Percentiles rank a stretch among this genome's conserved stretches.
Conservation (phyloP, 1,140 invertebrate species). For the Drosophila cardini region DNA sequence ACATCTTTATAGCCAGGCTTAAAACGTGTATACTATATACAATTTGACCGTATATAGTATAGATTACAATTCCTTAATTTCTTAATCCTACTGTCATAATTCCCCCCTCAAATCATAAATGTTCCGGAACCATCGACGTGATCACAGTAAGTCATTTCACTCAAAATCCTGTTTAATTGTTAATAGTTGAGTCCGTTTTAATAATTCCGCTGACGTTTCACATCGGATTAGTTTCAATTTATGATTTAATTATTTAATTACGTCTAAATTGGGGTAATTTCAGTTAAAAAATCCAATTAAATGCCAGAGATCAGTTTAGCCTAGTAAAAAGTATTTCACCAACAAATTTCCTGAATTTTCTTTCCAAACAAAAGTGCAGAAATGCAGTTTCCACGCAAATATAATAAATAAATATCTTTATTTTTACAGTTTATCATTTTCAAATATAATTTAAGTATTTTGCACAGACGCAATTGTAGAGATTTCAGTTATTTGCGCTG, state of each 20-base stretch:
- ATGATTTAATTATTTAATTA: slow-evolving; percentile 19
- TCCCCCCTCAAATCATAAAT: slow-evolving; percentile 9
- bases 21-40: slow-evolving; percentile 40
- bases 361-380: not conserved
- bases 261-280: slow-evolving; percentile 1
- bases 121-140: slow-evolving; percentile 52
- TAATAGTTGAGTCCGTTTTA: not conserved
- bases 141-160: slow-evolving; percentile 31
- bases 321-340: not conserved
- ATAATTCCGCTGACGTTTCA: slow-evolving; percentile 6
- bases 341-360: not conserved
- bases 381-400: slow-evolving; percentile 21
- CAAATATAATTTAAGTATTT: slow-evolving; percentile 11
- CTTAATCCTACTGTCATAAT: not conserved
- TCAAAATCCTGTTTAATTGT: not conserved
- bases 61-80: slow-evolving; percentile 47
- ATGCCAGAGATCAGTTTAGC: not conserved
- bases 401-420: slow-evolving; percentile 37
- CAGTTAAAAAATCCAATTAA: slow-evolving; percentile 2
- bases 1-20: slow-evolving; percentile 33
- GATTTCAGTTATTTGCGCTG: slow-evolving; percentile 23
- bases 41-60: slow-evolving; percentile 56
- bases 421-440: slow-evolving; percentile 23
- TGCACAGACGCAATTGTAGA: slow-evolving; percentile 10
- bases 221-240: slow-evolving; percentile 14